Evolutionary conservation across 1,140 invertebrate species (phyloP), one percentile per base, ranked within the genome.

Genomic region (Subanguina moxae): DNA sequence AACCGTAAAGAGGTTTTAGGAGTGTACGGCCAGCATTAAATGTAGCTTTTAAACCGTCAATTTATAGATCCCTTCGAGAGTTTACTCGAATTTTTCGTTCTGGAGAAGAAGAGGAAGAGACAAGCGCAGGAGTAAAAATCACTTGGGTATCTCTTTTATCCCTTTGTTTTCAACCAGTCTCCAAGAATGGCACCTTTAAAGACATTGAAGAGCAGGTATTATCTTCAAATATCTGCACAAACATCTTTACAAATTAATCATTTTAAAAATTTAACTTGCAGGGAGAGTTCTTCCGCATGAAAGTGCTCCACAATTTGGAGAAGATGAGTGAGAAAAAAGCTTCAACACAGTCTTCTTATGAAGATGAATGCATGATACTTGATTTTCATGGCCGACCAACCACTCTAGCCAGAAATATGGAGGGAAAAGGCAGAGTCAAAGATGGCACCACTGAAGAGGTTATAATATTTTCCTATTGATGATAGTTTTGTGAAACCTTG

Each of bases 331-430:
- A 28, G 9, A 78, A 46, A 58, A 64, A 23, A 61, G n/a, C 58
- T 30, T 19, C 38, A 3, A 28, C 58, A 32, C 1, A 30, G 27
- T 25, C 38, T 19, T 19, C n/a, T n/a, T 13, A 64, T 17, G 38
- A 32, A 25, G 46, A 72, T 7, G 78, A 80, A 30, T 80, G 69
- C 48, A 73, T 75, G 62, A 57, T 43, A 0, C 64, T 78, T 21
- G 78, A 80, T 64, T 71, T 80, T 46, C 78, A 80, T 64, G 78
- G 78, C 52, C 66, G 78, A 46, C 78, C 78, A n/a, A 71, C 73
- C 17, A 76, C 74, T 17, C 61, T 80, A 30, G 72, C 65, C 25
- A 65, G 78, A 62, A 70, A 77, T 58, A 81, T 80, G 76, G 78
- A 80, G 65, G 78, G 78, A 15, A 80, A 80, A 45, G 78, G 78